Percentiles rank a stretch among this genome's conserved stretches.
phyloP scores from a whole-genome alignment of 1,140 invertebrate genomes.

The Bombus fervidus region DNA sequence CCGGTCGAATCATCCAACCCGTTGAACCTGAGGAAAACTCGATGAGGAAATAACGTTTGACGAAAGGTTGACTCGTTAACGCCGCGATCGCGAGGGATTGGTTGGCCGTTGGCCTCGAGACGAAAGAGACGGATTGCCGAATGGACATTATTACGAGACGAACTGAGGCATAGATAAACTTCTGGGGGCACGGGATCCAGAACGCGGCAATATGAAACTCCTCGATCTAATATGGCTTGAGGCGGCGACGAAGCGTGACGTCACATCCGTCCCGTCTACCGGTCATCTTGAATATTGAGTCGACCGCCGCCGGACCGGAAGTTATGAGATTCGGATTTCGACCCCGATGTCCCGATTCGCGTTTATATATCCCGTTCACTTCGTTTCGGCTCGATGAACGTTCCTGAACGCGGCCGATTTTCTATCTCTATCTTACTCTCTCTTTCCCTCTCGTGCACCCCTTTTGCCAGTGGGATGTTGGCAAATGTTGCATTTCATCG shows the following conservation, averaged over 20 bases:
- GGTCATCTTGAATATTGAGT: conserved; percentile 83
- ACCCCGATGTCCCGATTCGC: conserved; percentile 70
- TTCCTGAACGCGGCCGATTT: conserved; percentile 50
- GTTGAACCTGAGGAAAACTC: background rate
- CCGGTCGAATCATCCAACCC: background rate
- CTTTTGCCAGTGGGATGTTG: background rate
- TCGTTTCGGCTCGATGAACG: conserved; percentile 65
- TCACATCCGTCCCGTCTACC: conserved; percentile 78
- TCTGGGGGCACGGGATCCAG: conserved; percentile 70
- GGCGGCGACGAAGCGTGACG: conserved; percentile 81
- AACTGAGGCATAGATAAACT: conserved; percentile 76
- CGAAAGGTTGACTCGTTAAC: conserved; percentile 25
- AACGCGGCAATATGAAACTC: conserved; percentile 80
- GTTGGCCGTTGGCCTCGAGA: no score
- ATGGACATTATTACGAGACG: conserved; percentile 75
- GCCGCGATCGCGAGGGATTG: conserved; percentile 2
- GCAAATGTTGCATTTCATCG: conserved; percentile 45
- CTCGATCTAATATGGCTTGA: conserved; percentile 81
- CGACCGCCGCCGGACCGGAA: conserved; percentile 78
- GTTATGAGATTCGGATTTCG: conserved; percentile 81
- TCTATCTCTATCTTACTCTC: conserved; percentile 22
- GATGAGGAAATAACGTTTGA: conserved; percentile 17
- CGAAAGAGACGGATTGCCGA: conserved; percentile 26
- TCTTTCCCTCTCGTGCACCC: background rate
- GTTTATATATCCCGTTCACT: conserved; percentile 70